Evolutionary conservation across 1,140 invertebrate species (phyloP), one percentile per base, ranked within the genome.

Genomic region (Eurytemora carolleeae): DNA sequence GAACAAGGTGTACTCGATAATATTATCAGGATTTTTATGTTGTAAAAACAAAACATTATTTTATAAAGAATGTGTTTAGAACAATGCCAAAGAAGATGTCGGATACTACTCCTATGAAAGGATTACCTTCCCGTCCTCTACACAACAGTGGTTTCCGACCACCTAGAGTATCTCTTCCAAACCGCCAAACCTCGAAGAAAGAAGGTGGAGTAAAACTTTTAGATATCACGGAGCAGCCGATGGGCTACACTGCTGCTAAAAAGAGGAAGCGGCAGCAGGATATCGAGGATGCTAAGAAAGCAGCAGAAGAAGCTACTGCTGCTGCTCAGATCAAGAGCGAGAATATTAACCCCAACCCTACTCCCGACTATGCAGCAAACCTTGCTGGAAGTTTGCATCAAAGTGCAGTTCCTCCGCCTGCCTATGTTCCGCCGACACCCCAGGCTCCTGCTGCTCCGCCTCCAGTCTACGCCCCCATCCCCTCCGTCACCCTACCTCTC

Each of bases 11-110:
- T n/a, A n/a, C n/a, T n/a, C n/a, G n/a, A n/a, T n/a, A n/a, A n/a
- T n/a, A n/a, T n/a, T n/a, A n/a, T n/a, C n/a, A n/a, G n/a, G n/a
- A n/a, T n/a, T n/a, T n/a, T n/a, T n/a, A n/a, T n/a, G n/a, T n/a
- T n/a, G n/a, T n/a, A n/a, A n/a, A n/a, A n/a, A n/a, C n/a, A n/a
- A n/a, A n/a, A n/a, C n/a, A n/a, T n/a, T n/a, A n/a, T n/a, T n/a
- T n/a, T n/a, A n/a, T n/a, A n/a, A n/a, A n/a, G n/a, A n/a, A n/a
- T n/a, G n/a, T n/a, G n/a, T n/a, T n/a, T 12, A 7, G 92, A 69
- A 91, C 91, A 66, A 91, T 95, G 85, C 89, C 88, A 3, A 79
- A 91, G 64, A 93, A 92, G 78, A 92, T 96, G 86, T 92, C 88
- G 67, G 90, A 95, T 71, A 87, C 87, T 85, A 89, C 89, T 7